Conservation (phyloP, 2,888 invertebrate species). For the Cheilosia vernalis region DNA sequence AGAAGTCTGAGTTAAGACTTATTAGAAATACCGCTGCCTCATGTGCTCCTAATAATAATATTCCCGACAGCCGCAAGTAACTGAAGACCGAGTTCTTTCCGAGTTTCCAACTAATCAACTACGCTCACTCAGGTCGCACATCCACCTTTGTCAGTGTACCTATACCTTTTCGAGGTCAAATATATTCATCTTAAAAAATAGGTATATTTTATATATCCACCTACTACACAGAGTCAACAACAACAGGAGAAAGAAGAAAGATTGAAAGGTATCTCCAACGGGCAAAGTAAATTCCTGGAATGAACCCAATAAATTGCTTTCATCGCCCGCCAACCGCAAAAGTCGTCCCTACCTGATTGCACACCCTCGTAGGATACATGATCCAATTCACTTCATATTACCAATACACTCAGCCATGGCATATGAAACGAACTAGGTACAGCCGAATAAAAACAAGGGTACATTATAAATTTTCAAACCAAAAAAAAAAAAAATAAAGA, state of each 20-base stretch:
- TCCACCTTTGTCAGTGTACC: background rate
- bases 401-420: conserved; percentile 3
- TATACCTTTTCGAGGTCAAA: conserved; percentile 21
- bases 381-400: conserved; percentile 27
- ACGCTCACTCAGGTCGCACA: background rate
- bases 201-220: background rate
- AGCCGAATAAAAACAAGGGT: conserved; percentile 37
- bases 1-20: background rate
- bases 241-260: background rate
- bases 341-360: background rate
- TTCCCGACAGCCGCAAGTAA: background rate
- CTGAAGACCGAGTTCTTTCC: background rate
- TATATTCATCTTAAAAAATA: conserved; percentile 20
- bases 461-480: conserved; percentile 45
- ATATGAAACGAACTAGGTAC: background rate
- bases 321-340: conserved; percentile 43
- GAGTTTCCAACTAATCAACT: conserved; percentile 15
- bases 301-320: conserved; percentile 47
- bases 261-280: conserved; percentile 21
- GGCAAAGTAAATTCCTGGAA: conserved; percentile 37
- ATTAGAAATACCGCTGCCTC: background rate
- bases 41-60: background rate
- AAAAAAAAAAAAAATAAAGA: conserved; percentile 34
- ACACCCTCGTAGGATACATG: conserved; percentile 1
- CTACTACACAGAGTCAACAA: background rate